phyloP scores from a whole-genome alignment of 2,797 vertebrate genomes.

The Intellagama lesueurii region DNA sequence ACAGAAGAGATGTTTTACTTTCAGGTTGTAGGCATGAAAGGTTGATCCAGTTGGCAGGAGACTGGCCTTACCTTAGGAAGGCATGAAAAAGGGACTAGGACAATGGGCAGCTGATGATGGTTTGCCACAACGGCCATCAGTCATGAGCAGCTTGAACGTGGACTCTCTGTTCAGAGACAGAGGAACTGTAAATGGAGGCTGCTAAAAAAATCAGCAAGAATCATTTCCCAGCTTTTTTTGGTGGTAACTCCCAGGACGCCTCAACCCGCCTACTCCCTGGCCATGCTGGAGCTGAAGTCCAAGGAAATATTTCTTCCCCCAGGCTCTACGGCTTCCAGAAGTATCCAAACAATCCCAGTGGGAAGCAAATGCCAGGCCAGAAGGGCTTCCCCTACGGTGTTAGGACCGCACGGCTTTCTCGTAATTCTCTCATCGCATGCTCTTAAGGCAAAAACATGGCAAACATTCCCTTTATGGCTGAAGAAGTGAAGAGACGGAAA shows the following conservation, averaged over 20 bases:
- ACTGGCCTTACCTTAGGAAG: neutral
- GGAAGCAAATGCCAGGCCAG: neutral
- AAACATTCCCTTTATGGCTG: neutral
- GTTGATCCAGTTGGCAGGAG: neutral
- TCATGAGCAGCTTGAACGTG: neutral
- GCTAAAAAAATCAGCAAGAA: neutral
- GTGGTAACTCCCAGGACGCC: too few relatives aligned
- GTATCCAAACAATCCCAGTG: neutral
- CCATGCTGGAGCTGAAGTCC: too few relatives aligned
- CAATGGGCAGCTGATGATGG: neutral
- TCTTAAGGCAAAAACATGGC: neutral
- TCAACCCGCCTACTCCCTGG: too few relatives aligned
- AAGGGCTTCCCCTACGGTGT: too few relatives aligned
- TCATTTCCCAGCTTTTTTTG: neutral
- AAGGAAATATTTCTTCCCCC: too few relatives aligned
- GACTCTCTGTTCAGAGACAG: neutral
- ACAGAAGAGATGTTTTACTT: neutral
- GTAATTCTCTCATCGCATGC: neutral
- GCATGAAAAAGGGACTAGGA: neutral
- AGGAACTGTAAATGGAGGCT: neutral
- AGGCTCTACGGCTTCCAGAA: neutral
- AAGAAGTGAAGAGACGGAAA: neutral
- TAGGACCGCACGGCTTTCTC: neutral
- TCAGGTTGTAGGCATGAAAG: neutral
- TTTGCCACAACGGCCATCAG: neutral